phyloP scores from a whole-genome alignment of 2,113 vertebrate species.

The Mobula birostris region DNA sequence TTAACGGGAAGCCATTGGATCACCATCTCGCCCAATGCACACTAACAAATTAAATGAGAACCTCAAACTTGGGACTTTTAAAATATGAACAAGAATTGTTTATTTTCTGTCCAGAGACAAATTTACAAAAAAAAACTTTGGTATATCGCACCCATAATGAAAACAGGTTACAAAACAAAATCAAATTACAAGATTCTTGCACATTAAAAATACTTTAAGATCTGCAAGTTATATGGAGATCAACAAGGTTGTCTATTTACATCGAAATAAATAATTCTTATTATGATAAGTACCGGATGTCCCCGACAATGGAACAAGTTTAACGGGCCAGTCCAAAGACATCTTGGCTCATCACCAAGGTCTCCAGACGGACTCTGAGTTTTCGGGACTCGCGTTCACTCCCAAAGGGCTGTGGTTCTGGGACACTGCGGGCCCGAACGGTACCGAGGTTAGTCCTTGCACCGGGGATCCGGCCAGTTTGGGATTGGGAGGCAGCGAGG shows the following conservation, averaged over 20 bases:
- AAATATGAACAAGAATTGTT: not conserved
- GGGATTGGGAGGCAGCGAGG: constrained; percentile 51
- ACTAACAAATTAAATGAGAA: too few relatives aligned
- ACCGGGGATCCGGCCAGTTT: constrained; percentile 58
- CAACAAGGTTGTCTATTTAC: not conserved
- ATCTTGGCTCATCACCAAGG: constrained; percentile 67
- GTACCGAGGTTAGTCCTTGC: constrained; percentile 69
- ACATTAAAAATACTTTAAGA: constrained; percentile 2
- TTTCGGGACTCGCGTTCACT: constrained; percentile 61
- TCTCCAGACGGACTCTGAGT: constrained; percentile 75
- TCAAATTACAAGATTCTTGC: not conserved
- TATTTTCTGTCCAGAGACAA: not conserved
- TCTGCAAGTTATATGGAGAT: not conserved
- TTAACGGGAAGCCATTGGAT: too few relatives aligned
- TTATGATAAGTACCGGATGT: constrained; percentile 27
- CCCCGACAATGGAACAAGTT: constrained; percentile 36
- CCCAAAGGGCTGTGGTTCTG: constrained; percentile 64
- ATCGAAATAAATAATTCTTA: constrained; percentile 28
- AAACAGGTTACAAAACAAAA: constrained; percentile 16
- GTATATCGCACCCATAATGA: constrained; percentile 10
- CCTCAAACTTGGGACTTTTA: too few relatives aligned
- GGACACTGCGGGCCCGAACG: constrained; percentile 60
- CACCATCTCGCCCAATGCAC: too few relatives aligned
- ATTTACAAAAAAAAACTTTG: constrained; percentile 32
- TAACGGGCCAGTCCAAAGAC: not conserved